Conservation (phyloP, 2,113 vertebrate species). For the Odocoileus virginianus region DNA sequence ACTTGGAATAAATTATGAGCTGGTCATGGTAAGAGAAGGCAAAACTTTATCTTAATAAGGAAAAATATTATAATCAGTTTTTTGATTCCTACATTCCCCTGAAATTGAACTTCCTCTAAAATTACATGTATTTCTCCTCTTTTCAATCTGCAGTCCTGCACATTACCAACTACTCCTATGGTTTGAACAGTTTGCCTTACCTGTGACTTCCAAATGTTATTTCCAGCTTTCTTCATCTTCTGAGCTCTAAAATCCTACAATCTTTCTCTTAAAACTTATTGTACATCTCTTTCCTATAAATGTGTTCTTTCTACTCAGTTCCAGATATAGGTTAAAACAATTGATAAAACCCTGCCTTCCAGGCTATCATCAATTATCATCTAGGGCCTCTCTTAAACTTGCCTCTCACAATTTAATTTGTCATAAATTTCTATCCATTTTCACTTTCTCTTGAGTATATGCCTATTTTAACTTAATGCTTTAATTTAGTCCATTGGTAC, state of each 20-base stretch:
- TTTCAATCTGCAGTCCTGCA: not conserved
- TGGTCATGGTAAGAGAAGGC: not conserved
- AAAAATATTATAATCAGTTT: not conserved
- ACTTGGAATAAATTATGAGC: not conserved
- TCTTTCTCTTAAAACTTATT: not conserved
- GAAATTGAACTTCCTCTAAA: not conserved
- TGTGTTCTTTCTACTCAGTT: not conserved
- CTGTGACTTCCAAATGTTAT: not conserved
- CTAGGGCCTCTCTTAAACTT: not conserved
- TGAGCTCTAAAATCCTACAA: not conserved
- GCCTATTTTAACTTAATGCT: not conserved
- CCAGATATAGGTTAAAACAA: not conserved
- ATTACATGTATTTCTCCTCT: not conserved
- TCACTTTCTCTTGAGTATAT: not conserved
- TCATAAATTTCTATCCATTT: not conserved
- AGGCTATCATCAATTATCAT: not conserved
- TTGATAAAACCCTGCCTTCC: not conserved
- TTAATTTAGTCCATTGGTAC: not conserved
- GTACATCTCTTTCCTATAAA: not conserved
- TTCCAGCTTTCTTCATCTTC: not conserved
- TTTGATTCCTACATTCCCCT: not conserved
- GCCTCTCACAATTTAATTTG: not conserved
- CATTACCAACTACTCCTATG: not conserved
- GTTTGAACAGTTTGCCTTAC: not conserved
- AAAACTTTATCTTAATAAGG: not conserved